Percentiles rank a stretch among this genome's conserved stretches.
Conservation (phyloP, 2,113 vertebrate species). For the Corvus cornix region DNA sequence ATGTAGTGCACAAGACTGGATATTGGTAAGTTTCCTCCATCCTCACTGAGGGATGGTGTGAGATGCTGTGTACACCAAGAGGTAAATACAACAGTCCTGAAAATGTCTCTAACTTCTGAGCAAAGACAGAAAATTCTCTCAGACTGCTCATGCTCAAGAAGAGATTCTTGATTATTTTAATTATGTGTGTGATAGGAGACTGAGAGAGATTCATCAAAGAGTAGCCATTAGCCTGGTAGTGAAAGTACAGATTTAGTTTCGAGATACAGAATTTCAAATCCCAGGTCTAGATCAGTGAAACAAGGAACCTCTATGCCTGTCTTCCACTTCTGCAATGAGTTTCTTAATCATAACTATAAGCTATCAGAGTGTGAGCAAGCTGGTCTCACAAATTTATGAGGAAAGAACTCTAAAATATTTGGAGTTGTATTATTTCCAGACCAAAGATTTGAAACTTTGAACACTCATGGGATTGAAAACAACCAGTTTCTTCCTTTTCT, state of each 20-base stretch:
- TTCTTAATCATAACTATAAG: neutral
- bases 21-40: neutral
- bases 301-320: neutral
- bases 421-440: neutral
- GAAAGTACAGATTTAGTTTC: neutral
- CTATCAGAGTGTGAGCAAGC: neutral
- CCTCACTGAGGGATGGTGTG: neutral
- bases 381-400: neutral
- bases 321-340: neutral
- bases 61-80: neutral
- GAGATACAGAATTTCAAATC: neutral
- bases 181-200: neutral
- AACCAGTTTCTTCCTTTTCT: neutral
- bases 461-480: neutral
- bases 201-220: neutral
- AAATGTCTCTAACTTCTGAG: neutral
- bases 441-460: neutral
- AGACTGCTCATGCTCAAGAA: neutral
- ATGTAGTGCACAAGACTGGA: neutral
- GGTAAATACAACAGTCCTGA: neutral
- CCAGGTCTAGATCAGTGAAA: neutral
- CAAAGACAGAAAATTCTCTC: neutral
- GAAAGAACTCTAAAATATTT: neutral
- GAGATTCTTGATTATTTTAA: neutral
- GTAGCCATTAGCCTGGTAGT: neutral